Base-by-base conservation (phyloP, 2,113 vertebrate species). In the Alethe castanea region DNA sequence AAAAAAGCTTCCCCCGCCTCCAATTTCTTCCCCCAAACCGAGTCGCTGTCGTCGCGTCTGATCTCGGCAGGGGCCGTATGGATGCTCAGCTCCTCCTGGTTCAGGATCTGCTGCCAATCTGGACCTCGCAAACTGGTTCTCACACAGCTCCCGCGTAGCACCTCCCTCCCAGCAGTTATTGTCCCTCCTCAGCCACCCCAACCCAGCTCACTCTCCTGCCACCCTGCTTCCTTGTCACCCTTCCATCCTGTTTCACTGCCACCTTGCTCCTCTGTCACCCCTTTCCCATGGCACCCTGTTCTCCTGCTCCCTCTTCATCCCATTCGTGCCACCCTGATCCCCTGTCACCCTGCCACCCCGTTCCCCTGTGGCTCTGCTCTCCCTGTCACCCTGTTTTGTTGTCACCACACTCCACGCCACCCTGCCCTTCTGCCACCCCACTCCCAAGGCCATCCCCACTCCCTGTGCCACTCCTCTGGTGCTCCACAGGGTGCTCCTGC, bases 41-140 rank as follows among this genome's bases (percentile, higher is more conserved):
- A 96, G 91, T 88, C 80, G 86, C 94, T 92, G 93, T 78, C 86
- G 88, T 95, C 91, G 95, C 94, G 94, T 94, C 96, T 96, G 94
- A 90, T 95, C 94, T 94, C 96, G 92, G 95, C 94, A 95, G 96
- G 94, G 94, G 94, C 91, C 94, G 88, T 88, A 54, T 82, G 95
- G 95, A 90, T 96, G 94, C 94, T 93, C 94, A 76, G 95, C 95
- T 95, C 96, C 96, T 97, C 92, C 95, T 86, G 92, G 90, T 93
- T 97, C 94, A 77, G 92, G 92, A 96, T 95, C 94, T 96, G 95
- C 93, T 96, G 96, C 96, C 96, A 96, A 96, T 96, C 95, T 95
- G 96, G 95, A 94, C 95, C 91, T 95, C 36, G 92, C 92, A 86
- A 88, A 94, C 94, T 73, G 95, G 94, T 97, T 96, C 95, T 95